A percentile compares a stretch with the other conserved stretches of the same genome.
Evolutionary conservation across 2,888 invertebrate species (phyloP).

Genomic region (Thera britannica): DNA sequence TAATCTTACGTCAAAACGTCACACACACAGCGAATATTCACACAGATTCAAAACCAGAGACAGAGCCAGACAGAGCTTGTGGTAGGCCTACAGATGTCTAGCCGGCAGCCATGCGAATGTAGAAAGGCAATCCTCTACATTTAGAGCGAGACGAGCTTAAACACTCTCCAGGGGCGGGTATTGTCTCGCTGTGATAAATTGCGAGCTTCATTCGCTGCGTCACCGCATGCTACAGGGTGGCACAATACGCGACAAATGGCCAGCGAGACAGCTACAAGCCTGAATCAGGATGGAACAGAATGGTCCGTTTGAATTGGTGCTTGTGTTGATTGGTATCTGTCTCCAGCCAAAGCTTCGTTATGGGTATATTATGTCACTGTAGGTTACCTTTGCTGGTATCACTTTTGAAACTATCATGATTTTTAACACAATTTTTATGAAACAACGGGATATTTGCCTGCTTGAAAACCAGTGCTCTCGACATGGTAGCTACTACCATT

Average conservation of each 20-base stretch:
- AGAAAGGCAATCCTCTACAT: slow-evolving; percentile 28
- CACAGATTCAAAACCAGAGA: too few species aligned
- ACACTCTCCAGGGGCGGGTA: slow-evolving; percentile 42
- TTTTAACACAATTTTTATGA: too few species aligned
- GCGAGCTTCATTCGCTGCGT: slow-evolving; percentile 43
- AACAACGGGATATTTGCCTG: too few species aligned
- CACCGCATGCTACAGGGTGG: slow-evolving; percentile 31
- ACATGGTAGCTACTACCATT: too few species aligned
- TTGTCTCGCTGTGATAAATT: slow-evolving; percentile 49
- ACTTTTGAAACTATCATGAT: too few species aligned
- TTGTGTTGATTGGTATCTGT: background rate
- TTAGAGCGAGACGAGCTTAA: slow-evolving; percentile 41
- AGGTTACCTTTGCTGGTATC: too few species aligned
- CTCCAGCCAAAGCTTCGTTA: background rate
- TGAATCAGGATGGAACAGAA: background rate
- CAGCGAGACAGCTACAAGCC: background rate
- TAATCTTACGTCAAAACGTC: too few species aligned
- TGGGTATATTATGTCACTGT: too few species aligned
- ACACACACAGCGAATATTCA: too few species aligned
- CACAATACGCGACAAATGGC: slow-evolving; percentile 17
- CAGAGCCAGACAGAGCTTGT: too few species aligned
- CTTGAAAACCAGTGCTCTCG: too few species aligned
- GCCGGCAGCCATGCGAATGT: background rate
- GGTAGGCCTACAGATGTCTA: too few species aligned
- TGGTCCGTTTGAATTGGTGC: slow-evolving; percentile 1